Evolutionary conservation across 2,888 invertebrate species (phyloP), one percentile per base, ranked within the genome.

Genomic region (Ptychoptera contaminata): DNA sequence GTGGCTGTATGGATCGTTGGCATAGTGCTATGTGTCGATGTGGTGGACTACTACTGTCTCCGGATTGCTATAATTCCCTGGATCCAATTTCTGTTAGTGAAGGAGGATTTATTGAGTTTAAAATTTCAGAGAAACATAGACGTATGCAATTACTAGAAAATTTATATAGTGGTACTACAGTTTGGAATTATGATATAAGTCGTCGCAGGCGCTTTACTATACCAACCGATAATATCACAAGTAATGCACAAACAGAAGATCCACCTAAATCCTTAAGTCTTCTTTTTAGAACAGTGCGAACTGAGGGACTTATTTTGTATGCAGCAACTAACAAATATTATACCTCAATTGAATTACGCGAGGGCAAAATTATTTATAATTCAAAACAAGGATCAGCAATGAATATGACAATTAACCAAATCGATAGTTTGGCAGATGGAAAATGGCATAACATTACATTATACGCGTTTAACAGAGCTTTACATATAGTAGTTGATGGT

Each of bases 371-470:
- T 30, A 71, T 77, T 32, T 92, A 91, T 57, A 78, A 77, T 30
- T 90, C 91, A 3, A 77, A 81, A 58, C 75, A 86, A 53, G 81
- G 82, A 44, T 73, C 77, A 8, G 67, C 81, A 0, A 82, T 91
- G 1, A 88, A 88, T 57, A 87, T 91, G 84, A 85, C 82, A 1
- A 77, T 81, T 48, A 60, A 70, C 2, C 72, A 75, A 50, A 70
- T 73, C 37, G 67, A 64, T 38, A 68, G 68, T 40, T 67, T 91
- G 1, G 72, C 79, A 10, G 88, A 93, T 67, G 91, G 92, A 5
- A 71, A 71, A 43, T 93, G 92, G 93, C 92, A 93, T 60, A 88
- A 86, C 57, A 68, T 92, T 5, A 86, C 85, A 0, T 63, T 94
- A 37, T 70, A 75, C 46, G 77, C 83, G 0, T 71, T 77, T 37